A percentile compares a stretch with the other conserved stretches of the same genome.
These are phyloP conservation scores for Corythornis vintsioides DNA, from an alignment of 2,113 vertebrate species.

Conservation along the genomic window DNA sequence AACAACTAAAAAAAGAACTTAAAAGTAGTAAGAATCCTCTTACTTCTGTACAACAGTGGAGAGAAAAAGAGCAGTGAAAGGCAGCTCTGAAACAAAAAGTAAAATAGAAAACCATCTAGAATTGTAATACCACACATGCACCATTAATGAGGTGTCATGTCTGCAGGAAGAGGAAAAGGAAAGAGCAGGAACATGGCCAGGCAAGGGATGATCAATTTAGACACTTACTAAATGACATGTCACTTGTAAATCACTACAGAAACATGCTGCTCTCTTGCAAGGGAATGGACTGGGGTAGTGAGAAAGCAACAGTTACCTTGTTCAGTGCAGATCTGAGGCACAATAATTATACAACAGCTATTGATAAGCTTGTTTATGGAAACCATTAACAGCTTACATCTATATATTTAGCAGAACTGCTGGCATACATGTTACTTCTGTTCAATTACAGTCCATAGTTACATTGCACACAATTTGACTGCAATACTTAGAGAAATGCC, in stretches of 20 bases:
- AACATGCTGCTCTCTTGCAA: conserved; percentile 29
- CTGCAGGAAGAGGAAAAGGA: conserved; percentile 23
- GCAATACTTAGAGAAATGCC: conserved; percentile 64
- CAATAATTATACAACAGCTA: background rate
- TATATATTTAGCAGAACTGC: background rate
- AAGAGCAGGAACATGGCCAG: conserved; percentile 50
- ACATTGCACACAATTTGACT: conserved; percentile 28
- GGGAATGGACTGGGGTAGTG: background rate
- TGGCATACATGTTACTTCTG: conserved; percentile 11
- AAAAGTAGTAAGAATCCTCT: conserved; percentile 48
- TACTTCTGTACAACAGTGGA: conserved; percentile 42
- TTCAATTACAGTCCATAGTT: conserved; percentile 19
- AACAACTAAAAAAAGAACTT: background rate
- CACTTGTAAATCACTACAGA: background rate
- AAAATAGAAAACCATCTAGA: conserved; percentile 13
- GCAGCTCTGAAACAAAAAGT: conserved; percentile 32
- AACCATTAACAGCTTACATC: conserved; percentile 18
- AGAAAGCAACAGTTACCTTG: conserved; percentile 16
- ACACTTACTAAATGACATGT: conserved; percentile 35
- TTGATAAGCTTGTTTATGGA: background rate
- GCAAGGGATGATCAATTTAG: conserved; percentile 41
- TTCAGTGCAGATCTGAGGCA: background rate
- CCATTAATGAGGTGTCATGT: conserved; percentile 52
- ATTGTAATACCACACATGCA: conserved; percentile 23
- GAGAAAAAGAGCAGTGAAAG: conserved; percentile 41